Conservation (phyloP, 1,140 invertebrate genomes). For the Drosophila pallidifrons region DNA sequence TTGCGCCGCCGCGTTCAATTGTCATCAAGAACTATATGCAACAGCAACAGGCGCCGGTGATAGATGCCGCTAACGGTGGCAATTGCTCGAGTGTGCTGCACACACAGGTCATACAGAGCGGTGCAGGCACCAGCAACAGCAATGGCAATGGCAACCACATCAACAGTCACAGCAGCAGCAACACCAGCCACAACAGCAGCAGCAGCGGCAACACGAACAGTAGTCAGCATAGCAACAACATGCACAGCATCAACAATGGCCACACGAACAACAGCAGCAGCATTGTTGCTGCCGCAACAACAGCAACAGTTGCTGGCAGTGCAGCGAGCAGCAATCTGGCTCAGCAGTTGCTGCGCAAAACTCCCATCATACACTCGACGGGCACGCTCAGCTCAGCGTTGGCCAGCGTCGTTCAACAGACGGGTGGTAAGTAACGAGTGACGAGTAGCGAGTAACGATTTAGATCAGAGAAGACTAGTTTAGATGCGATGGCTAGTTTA, state of each 20-base stretch:
- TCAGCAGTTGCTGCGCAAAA: slow-evolving; percentile 77
- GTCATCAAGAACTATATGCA: slow-evolving; percentile 81
- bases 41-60: slow-evolving; percentile 32
- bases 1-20: slow-evolving; percentile 75
- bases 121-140: slow-evolving; percentile 72
- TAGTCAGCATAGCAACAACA: slow-evolving; percentile 20
- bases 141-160: slow-evolving; percentile 43
- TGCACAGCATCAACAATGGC: slow-evolving; percentile 23
- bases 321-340: slow-evolving; percentile 43
- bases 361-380: slow-evolving; percentile 81
- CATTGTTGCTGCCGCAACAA: slow-evolving; percentile 29
- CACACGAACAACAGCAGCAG: slow-evolving; percentile 23
- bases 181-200: slow-evolving; percentile 14
- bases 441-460: slow-evolving; percentile 12
- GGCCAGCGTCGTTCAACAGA: slow-evolving; percentile 74
- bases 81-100: slow-evolving; percentile 63
- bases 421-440: slow-evolving; percentile 49
- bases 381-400: slow-evolving; percentile 62
- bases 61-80: slow-evolving; percentile 40
- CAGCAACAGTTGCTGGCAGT: slow-evolving; percentile 63
- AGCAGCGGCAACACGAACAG: slow-evolving; percentile 32
- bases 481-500: no score
- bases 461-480: no score
- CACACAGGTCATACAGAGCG: slow-evolving; percentile 81
- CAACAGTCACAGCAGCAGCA: slow-evolving; percentile 36